phyloP scores from a whole-genome alignment of 2,888 invertebrate species.

The Pheosia tremula region DNA sequence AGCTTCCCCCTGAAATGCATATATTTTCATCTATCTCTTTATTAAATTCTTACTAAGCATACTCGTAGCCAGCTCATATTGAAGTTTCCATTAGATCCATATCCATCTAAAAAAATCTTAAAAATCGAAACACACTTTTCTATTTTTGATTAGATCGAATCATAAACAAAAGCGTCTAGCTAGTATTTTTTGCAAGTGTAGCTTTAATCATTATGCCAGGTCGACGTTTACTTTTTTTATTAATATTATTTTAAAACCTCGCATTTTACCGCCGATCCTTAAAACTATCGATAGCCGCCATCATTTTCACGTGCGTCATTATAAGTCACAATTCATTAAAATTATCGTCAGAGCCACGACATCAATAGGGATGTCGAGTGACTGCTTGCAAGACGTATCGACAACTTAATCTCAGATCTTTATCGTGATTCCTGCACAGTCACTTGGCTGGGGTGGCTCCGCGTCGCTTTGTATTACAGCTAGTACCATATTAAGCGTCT shows the following conservation, averaged over 20 bases:
- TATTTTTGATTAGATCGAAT: no score
- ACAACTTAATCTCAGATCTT: conserved; percentile 75
- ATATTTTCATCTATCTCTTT: no score
- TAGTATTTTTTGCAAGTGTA: no score
- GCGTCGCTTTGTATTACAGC: conserved; percentile 77
- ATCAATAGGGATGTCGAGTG: conserved; percentile 81
- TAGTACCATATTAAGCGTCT: conserved; percentile 79
- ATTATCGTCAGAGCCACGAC: conserved; percentile 78
- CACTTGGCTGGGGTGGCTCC: conserved; percentile 82
- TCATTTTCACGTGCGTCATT: conserved; percentile 75
- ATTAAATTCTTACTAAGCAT: no score
- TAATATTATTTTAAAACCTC: neutral
- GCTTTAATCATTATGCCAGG: no score
- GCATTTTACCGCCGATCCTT: conserved; percentile 9
- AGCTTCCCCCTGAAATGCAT: no score
- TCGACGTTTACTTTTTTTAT: no score
- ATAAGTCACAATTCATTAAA: conserved; percentile 82
- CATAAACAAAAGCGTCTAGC: no score
- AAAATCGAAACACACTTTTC: no score
- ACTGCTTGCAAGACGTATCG: conserved; percentile 76
- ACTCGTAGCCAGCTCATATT: no score
- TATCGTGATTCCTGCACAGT: conserved; percentile 82
- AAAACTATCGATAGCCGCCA: conserved; percentile 51
- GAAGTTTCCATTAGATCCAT: no score
- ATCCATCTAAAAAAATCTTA: no score